A percentile compares a stretch with the other conserved stretches of the same genome.
Evolutionary conservation across 2,888 invertebrate species (phyloP).

Genomic region (Platynereis dumerilii): DNA sequence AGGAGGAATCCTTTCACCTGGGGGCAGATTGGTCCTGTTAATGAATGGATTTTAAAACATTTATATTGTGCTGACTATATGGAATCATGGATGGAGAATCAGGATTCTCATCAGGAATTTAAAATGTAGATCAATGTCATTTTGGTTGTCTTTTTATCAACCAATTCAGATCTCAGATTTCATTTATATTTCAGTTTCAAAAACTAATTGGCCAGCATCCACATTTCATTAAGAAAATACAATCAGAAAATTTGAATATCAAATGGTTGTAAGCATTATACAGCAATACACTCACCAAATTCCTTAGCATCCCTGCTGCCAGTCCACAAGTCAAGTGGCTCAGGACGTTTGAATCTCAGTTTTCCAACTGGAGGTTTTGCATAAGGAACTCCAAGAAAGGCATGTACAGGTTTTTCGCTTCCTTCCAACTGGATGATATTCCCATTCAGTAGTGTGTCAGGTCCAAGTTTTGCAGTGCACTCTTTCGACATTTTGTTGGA

Average conservation of each 20-base stretch:
- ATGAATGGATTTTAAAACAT: no score
- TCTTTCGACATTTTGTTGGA: background rate
- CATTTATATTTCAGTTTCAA: no score
- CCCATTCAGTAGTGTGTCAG: conserved; percentile 5
- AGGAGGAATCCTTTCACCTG: conserved; percentile 16
- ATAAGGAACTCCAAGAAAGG: conserved; percentile 24
- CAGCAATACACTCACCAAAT: conserved; percentile 24
- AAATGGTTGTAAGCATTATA: no score
- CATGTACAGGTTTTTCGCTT: conserved; percentile 10
- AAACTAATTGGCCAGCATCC: no score
- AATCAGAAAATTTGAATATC: no score
- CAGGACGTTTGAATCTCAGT: conserved; percentile 20
- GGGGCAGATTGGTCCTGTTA: conserved; percentile 31
- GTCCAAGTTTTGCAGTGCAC: background rate
- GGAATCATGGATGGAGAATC: no score
- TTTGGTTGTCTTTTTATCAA: no score
- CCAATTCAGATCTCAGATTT: no score
- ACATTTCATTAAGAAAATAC: no score
- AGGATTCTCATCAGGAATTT: no score
- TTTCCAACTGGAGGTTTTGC: conserved; percentile 25
- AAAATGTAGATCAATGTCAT: no score
- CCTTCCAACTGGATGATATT: background rate
- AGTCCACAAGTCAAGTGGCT: conserved; percentile 9
- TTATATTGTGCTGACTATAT: no score
- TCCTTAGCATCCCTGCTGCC: conserved; percentile 15